Base-by-base conservation (phyloP, 2,888 invertebrate species). In the Phyllotreta striolata region DNA sequence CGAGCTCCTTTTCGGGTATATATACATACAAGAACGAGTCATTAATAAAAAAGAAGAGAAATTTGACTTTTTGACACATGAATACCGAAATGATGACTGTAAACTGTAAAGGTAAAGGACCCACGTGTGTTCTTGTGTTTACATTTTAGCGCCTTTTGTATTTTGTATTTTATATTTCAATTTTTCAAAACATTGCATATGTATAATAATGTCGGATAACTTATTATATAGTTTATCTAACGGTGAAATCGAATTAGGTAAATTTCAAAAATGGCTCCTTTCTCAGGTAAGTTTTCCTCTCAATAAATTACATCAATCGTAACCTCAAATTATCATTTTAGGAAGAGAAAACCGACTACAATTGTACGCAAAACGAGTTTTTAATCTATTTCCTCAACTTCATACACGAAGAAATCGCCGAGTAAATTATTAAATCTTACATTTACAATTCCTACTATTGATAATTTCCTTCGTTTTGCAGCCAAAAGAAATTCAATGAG, bases 261-360 rank as follows among this genome's bases (percentile, higher is more conserved):
- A 81, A 46, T 76, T 85, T 54, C 72, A 82, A 63, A 82, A 81
- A 72, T 86, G 86, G 86, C 72, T 86, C 44, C 80, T 81, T 60
- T 75, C 79, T 6, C 82, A 84, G 81, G 85, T 85, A 76, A 46
- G 43, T 40, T 73, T 68, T 61, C 57, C 3, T 68, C 71, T 43
- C 47, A 39, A 47, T 12, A 10, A 49, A 7, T 40, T 40, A 38
- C n/a, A 34, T 38, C 37, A 39, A n/a, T 8, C 13, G 9, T 68
- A 66, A 64, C 64, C 66, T 62, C 39, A 65, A 58, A 63, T 63
- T 64, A 43, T 43, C 39, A 10, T 67, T 69, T 55, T 38, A 72
- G 72, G 69, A 70, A 12, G 55, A 67, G 46, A 55, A 68, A 60
- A 66, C 63, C 39, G 62, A 64, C 37, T 65, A 58, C 44, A 72